phyloP scores from a whole-genome alignment of 1,140 invertebrate species.

The Fopius arisanus region DNA sequence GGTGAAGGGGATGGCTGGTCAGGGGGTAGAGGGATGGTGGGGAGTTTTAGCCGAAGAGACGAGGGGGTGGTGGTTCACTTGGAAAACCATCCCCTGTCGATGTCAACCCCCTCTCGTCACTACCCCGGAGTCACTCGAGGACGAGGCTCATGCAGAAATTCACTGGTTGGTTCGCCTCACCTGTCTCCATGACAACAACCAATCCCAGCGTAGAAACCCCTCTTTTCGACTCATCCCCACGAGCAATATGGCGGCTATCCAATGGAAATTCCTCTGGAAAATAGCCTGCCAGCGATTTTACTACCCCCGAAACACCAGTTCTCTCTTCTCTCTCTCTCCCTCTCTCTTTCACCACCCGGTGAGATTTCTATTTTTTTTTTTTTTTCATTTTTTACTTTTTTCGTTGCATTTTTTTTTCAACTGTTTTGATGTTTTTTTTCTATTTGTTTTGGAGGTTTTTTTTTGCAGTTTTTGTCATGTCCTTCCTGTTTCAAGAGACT shows the following conservation, averaged over 20 bases:
- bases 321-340: not conserved
- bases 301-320: conserved; percentile 31
- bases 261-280: conserved; percentile 64
- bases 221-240: conserved; percentile 33
- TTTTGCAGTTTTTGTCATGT: conserved; percentile 28
- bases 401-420: not conserved
- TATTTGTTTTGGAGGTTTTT: conserved; percentile 10
- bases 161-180: conserved; percentile 28
- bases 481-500: conserved; percentile 1
- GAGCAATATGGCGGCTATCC: conserved; percentile 57
- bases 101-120: not conserved
- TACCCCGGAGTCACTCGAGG: not conserved
- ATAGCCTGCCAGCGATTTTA: conserved; percentile 62
- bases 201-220: conserved; percentile 39
- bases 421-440: conserved; percentile 18
- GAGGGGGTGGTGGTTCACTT: conserved; percentile 6
- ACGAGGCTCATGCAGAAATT: not conserved
- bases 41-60: not conserved
- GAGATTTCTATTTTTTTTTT: conserved; percentile 15
- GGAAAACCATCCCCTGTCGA: conserved; percentile 22
- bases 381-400: conserved; percentile 13
- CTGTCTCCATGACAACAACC: conserved; percentile 55
- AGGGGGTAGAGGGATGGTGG: not conserved
- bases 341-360: too few species aligned
- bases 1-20: conserved; percentile 32